Base-by-base conservation (phyloP, 2,888 invertebrate species). In the Gari tellinella region DNA sequence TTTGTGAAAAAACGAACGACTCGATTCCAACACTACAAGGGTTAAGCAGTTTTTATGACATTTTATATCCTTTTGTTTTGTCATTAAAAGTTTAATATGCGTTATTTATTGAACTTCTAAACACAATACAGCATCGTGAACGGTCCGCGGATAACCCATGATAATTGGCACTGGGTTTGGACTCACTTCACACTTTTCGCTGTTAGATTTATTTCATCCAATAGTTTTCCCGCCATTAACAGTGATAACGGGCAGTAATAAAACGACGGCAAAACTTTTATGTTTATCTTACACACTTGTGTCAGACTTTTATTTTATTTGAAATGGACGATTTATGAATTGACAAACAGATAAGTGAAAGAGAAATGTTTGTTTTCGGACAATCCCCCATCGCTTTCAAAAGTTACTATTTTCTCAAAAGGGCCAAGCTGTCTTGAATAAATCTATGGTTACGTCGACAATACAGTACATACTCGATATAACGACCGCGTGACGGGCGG, bases 261-360 rank as follows among this genome's bases (percentile, higher is more conserved):
- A 66, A 63, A 55, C 40, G 53, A 41, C 56, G 38, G 52, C 41
- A 64, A 53, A 68, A 63, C 61, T 31, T 72, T 67, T 21, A 57
- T 72, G 64, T 68, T 76, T 61, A 66, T 76, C 68, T 76, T 51
- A 41, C 64, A 43, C 69, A 62, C 78, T 78, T 66, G 66, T 70
- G 46, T 56, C 65, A 66, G 58, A 56, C 43, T 68, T 79, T 79
- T 67, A 79, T 74, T 72, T 72, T 70, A 79, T 79, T 74, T 79
- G 74, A 72, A 80, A 76, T 65, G 55, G 52, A 53, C 65, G 75
- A 82, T 80, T 80, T 82, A 82, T 80, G 80, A 77, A 78, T 80
- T 67, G 65, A 56, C 62, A 46, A 67, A 72, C 67, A 76, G 81
- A 81, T 79, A 81, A 76, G 72, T 76, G 74, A 43, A 65, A 74